phyloP scores from a whole-genome alignment of 2,888 invertebrate species.

The Epinotia bilunana region DNA sequence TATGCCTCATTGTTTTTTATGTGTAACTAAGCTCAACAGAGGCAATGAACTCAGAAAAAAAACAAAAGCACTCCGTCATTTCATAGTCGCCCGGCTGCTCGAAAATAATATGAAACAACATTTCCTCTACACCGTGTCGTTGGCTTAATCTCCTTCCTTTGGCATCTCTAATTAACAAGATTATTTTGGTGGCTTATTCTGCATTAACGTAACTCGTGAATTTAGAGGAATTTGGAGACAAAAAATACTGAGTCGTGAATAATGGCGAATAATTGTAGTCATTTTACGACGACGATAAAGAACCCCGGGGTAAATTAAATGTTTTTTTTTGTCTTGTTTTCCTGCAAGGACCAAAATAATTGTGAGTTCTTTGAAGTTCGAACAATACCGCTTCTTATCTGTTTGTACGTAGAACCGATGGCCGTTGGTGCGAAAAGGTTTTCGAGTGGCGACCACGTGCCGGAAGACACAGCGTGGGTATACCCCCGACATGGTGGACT shows the following conservation, averaged over 20 bases:
- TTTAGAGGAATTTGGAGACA: constrained; percentile 43
- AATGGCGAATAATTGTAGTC: constrained; percentile 29
- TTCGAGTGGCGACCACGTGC: no score
- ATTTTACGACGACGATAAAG: constrained; percentile 4
- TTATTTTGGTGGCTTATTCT: constrained; percentile 55
- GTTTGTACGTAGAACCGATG: no score
- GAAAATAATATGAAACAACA: constrained; percentile 47
- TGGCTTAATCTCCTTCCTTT: constrained; percentile 50
- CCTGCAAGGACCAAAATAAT: no score
- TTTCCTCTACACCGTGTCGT: constrained; percentile 46
- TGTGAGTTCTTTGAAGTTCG: no score
- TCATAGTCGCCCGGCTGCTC: constrained; percentile 24
- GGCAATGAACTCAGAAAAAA: constrained; percentile 37
- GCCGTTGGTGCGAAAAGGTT: no score
- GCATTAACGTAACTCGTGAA: constrained; percentile 50
- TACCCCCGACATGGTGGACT: no score
- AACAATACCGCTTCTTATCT: no score
- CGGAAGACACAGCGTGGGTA: no score
- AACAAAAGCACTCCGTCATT: constrained; percentile 37
- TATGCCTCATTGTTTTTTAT: constrained; percentile 43
- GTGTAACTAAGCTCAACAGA: constrained; percentile 31
- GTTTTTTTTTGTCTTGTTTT: background rate
- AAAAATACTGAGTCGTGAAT: constrained; percentile 25
- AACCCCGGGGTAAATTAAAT: constrained; percentile 5
- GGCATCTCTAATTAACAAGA: constrained; percentile 59